These are phyloP conservation scores for Yponomeuta sedellus DNA, from an alignment of 2,888 invertebrate genomes.

Conservation along the genomic window DNA sequence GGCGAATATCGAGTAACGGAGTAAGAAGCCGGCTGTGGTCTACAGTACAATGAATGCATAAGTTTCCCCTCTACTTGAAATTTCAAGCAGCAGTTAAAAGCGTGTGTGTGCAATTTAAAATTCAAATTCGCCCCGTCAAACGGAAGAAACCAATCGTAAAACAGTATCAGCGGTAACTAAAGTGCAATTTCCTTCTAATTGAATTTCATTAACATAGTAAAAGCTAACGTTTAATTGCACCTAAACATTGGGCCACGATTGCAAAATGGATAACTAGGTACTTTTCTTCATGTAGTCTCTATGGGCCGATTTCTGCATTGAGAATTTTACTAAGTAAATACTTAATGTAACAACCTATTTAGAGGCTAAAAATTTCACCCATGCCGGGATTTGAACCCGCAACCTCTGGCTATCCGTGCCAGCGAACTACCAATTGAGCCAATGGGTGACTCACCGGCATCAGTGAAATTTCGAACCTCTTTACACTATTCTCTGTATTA, in stretches of 20 bases:
- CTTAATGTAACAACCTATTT: too few species aligned
- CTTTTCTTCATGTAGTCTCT: too few species aligned
- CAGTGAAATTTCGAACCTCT: too few species aligned
- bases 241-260: slow-evolving; percentile 33
- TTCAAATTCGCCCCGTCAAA: slow-evolving; percentile 23
- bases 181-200: slow-evolving; percentile 62
- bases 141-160: slow-evolving; percentile 46
- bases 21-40: not conserved
- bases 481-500: too few species aligned
- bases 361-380: too few species aligned
- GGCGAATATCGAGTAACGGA: too few species aligned
- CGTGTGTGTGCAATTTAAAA: slow-evolving; percentile 8
- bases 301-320: too few species aligned
- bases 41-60: not conserved
- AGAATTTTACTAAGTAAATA: too few species aligned
- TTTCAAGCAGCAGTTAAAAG: slow-evolving; percentile 1
- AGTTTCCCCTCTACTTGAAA: not conserved
- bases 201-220: slow-evolving; percentile 63
- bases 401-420: too few species aligned
- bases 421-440: too few species aligned
- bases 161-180: slow-evolving; percentile 39
- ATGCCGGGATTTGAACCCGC: too few species aligned
- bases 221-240: slow-evolving; percentile 56
- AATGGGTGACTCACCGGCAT: too few species aligned
- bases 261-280: not conserved